Evolutionary conservation across 2,888 invertebrate species (phyloP), one percentile per base, ranked within the genome.

Genomic region (Calephelis perditalis): DNA sequence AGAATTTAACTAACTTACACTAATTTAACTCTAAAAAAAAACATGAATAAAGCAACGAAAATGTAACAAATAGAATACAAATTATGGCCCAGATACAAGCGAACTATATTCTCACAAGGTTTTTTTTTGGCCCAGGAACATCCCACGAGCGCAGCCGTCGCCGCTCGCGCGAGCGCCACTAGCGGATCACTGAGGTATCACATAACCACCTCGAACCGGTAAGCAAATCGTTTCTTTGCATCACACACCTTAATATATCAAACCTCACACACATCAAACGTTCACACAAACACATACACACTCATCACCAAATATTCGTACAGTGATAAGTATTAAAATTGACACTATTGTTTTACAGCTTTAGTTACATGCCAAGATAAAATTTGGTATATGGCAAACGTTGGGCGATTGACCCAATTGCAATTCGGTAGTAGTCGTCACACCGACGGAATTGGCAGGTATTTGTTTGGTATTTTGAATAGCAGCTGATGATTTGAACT

Each of bases 401-500:
- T 83, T 82, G 80, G 82, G 82, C 85, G 81, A 76, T 75, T 78
- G 75, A 77, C 82, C 36, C 84, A 78, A 73, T 83, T 81, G 81
- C 81, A 81, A 84, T 85, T 87, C 81, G 79, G 75, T 89, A 87
- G 79, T 84, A 82, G 84, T 86, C 89, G 88, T 82, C 87, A 81
- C 89, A 82, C 89, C 89, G 85, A 86, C 87, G 89, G 89, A 89
- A 75, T 77, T 83, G 81, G 80, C 89, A 90, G 90, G 90, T 90
- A 90, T 86, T 90, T 87, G 81, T 87, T 86, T 89, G 84, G 88
- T 88, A 86, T 87, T 83, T 81, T 84, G 84, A 82, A 82, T 83
- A 85, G 85, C 83, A 78, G 82, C 69, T 70, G 73, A 65, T 71
- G 74, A 73, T 60, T 70, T 70, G 67, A 67, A 69, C 70, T 65